Base-by-base conservation (phyloP, 2,113 vertebrate genomes). In the Antennarius striatus region DNA sequence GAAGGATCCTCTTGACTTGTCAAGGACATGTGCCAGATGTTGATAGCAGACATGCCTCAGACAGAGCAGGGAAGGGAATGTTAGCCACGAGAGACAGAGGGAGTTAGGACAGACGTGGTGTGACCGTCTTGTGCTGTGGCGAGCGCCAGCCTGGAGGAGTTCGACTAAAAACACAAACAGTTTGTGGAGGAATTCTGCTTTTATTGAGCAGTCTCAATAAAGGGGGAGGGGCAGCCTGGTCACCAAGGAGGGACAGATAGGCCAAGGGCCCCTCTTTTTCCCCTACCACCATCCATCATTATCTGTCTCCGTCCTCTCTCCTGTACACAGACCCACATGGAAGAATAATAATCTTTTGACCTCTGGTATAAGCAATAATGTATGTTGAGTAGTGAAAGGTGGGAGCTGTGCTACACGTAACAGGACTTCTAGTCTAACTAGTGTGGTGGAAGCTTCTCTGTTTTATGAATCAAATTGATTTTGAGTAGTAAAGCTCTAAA, bases 21-120 rank as follows among this genome's bases (percentile, higher is more conserved):
- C 95, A 96, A 92, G 93, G 95, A 96, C 96, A 96, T 95, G 93
- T 94, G 93, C 93, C 95, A 96, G 95, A 96, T 95, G 95, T 95
- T 96, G 95, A 95, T 93, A 93, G 90, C 85, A 91, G 91, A 69
- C 81, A 80, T 75, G 83, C 91, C 89, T 85, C 67, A 62, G 87
- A 42, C 64, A 89, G 86, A 93, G 89, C 48, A 62, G 53, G 66
- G 92, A 90, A 90, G 92, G 90, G 83, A 79, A 72, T 73, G 76
- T 63, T 40, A 72, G 55, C 46, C 16, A 60, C n/a, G 15, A 56
- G 36, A 48, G 47, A 60, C 11, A 56, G 53, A 63, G 90, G 45
- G 56, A 77, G 91, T 90, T 89, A 84, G 75, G 91, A 91, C 90
- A 80, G 69, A 83, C 49, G 86, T 90, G 90, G 86, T 84, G 90